Conservation (phyloP, 2,888 invertebrate species). For the Callinectes sapidus region DNA sequence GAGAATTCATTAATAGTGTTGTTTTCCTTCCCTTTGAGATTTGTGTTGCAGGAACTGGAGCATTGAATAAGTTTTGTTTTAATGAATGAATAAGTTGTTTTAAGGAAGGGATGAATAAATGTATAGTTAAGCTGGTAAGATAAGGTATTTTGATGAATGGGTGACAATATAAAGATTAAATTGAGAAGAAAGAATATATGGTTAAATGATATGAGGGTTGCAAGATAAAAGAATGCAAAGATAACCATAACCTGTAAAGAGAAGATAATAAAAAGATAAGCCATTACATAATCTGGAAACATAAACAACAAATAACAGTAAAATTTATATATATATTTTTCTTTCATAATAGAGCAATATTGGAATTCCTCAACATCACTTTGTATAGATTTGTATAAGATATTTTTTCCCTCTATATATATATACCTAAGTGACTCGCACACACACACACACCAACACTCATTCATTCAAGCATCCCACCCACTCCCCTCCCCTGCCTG, state of each 20-base stretch:
- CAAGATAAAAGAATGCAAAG: not conserved
- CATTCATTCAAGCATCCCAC: not conserved
- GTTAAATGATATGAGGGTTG: not conserved
- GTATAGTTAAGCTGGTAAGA: no score
- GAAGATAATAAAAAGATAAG: not conserved
- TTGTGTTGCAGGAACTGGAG: no score
- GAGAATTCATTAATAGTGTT: not conserved
- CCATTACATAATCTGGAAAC: not conserved
- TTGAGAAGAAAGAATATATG: no score
- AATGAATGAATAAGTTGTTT: no score
- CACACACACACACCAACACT: not conserved
- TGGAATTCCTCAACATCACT: not conserved
- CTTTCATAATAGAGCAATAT: not conserved
- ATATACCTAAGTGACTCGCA: not conserved
- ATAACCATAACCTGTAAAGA: not conserved
- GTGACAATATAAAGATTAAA: no score
- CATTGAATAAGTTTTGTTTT: no score
- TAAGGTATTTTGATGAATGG: no score
- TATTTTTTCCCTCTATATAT: not conserved
- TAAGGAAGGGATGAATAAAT: no score
- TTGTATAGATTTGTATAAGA: not conserved
- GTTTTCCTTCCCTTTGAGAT: not conserved
- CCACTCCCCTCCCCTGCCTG: not conserved
- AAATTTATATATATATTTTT: conserved; percentile 14
- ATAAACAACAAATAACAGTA: not conserved